A percentile compares a stretch with the other conserved stretches of the same genome.
Evolutionary conservation across 1,140 invertebrate species (phyloP).

Genomic region (Globodera rostochiensis): DNA sequence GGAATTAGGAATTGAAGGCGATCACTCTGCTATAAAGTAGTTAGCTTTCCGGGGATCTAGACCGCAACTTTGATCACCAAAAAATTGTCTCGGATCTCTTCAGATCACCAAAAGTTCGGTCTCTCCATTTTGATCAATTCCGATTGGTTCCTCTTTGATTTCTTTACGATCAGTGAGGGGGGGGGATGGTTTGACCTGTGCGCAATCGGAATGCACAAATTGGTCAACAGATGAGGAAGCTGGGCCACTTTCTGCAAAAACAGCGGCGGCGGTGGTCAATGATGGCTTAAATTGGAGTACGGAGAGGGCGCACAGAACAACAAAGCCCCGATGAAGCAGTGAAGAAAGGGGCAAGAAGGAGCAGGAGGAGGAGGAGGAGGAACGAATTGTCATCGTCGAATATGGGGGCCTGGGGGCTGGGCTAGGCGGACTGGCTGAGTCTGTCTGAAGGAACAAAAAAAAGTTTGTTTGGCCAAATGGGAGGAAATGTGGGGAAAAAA

Average conservation of each 20-base stretch:
- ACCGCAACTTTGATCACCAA: no score
- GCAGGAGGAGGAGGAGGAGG: neutral
- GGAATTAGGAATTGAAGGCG: neutral
- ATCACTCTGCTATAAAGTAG: neutral
- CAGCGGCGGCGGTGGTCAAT: neutral
- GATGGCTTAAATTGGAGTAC: neutral
- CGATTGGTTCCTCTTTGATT: no score
- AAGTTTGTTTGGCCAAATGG: neutral
- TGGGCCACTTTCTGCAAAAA: neutral
- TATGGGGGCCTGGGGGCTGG: neutral
- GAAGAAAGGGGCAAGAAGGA: neutral
- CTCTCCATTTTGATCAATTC: no score
- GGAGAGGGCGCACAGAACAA: neutral
- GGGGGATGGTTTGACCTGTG: neutral
- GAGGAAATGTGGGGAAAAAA: neutral
- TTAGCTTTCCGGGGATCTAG: neutral
- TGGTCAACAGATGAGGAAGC: neutral
- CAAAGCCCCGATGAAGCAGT: neutral
- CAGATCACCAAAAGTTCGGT: no score
- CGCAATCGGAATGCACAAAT: neutral
- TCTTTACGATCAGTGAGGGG: no score
- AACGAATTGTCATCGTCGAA: neutral
- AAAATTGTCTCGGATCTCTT: no score
- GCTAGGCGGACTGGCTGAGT: neutral
- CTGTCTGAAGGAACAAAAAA: neutral